A percentile compares a stretch with the other conserved stretches of the same genome.
Evolutionary conservation across 1,140 invertebrate genomes (phyloP).

Genomic region (Cryptotermes secundus): DNA sequence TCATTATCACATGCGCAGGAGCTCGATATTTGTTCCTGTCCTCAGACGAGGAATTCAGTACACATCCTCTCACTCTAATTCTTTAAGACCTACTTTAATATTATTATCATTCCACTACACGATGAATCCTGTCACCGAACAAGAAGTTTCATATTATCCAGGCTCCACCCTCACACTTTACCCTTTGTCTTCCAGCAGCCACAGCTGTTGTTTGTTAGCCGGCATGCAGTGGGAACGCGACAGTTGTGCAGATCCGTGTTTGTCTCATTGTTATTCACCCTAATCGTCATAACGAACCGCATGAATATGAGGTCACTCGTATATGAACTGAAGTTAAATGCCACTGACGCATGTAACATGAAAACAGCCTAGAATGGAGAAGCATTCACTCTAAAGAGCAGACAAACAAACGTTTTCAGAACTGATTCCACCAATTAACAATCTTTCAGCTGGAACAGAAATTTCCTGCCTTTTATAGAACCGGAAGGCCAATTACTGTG

Average conservation of each 20-base stretch:
- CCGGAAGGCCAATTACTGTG: too few relatives aligned
- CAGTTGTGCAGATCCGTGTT: not conserved
- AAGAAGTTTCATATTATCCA: too few relatives aligned
- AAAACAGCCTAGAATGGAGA: too few relatives aligned
- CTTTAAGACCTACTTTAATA: not conserved
- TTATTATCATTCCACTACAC: not conserved
- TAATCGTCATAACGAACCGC: not conserved
- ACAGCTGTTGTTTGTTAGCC: not conserved
- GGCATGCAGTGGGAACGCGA: not conserved
- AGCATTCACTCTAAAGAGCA: too few relatives aligned
- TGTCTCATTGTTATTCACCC: not conserved
- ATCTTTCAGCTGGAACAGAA: too few relatives aligned
- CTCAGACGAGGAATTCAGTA: not conserved
- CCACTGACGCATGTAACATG: too few relatives aligned
- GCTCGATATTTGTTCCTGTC: not conserved
- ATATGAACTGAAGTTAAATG: not conserved
- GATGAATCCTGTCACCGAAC: too few relatives aligned
- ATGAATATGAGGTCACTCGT: not conserved
- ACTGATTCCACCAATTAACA: too few relatives aligned
- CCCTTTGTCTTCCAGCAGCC: too few relatives aligned
- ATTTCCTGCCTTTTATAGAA: too few relatives aligned
- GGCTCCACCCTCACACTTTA: too few relatives aligned
- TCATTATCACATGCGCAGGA: not conserved
- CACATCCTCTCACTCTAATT: not conserved
- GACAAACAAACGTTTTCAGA: too few relatives aligned